Base-by-base conservation (phyloP, 2,113 vertebrate species). In the Amphiprion ocellaris region DNA sequence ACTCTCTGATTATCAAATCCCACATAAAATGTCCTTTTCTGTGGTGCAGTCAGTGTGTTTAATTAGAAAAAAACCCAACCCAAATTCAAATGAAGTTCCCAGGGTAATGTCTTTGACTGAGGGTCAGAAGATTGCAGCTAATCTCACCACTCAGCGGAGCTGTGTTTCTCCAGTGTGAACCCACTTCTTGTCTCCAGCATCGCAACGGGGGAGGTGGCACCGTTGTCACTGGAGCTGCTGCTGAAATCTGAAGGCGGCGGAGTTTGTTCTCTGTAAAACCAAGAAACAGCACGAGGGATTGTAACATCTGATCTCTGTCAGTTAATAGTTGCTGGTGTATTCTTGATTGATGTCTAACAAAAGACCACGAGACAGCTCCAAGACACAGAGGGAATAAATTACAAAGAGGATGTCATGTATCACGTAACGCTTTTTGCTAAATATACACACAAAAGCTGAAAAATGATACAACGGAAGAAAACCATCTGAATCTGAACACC, bases 171-270 rank as follows among this genome's bases (percentile, higher is more conserved):
- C 24, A 59, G 19, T 5, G 10, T 1, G 39, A 1, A 1, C 11
- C 0, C 26, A 4, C 63, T 66, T 8, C 0, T 60, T 10, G 3
- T 24, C 2, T 86, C 77, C 33, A 54, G 53, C 63, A 66, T 73
- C 19, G 80, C 70, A 0, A 46, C 84, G 2, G 89, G 72, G 24
- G 89, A 90, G 14, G 2, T n/a, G 30, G 75, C 50, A 0, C 59
- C 67, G 1, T 23, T 82, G 47, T 90, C 82, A 33, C 85, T 90
- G 78, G 87, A 87, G 77, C 84, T 79, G 74, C 69, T 79, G 79
- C 89, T 92, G 23, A n/a, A 74, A 46, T 89, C 92, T 58, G 84
- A 76, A 10, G 70, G 79, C 12, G 12, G 23, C 9, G 14, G 53
- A 0, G 1, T 60, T 10, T 71, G 56, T 1, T 77, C 54, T 41